Conservation (phyloP, 2,888 invertebrate species). For the Lepidocyrtinus sp. region DNA sequence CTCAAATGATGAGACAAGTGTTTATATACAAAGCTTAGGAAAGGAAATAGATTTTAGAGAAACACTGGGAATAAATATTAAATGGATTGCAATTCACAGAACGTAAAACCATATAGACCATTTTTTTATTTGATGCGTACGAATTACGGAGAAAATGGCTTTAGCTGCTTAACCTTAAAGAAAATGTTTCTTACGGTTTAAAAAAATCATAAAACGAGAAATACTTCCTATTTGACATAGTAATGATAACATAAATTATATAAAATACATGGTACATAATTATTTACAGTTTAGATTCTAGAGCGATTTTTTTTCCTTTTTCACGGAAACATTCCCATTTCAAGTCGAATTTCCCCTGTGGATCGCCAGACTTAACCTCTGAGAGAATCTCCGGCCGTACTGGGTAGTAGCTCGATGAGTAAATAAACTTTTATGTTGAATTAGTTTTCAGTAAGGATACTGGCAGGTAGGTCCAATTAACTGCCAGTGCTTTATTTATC, state of each 20-base stretch:
- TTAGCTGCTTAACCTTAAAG: not conserved
- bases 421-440: no score
- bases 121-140: not conserved
- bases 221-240: no score
- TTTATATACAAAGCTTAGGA: no score
- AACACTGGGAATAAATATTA: not conserved
- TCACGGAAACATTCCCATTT: constrained; percentile 4
- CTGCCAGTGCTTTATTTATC: not conserved
- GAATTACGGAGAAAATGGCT: not conserved
- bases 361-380: constrained; percentile 13
- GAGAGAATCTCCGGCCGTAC: not conserved
- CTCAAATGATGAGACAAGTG: not conserved
- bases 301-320: constrained; percentile 5
- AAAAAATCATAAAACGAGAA: no score
- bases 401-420: not conserved
- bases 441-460: no score
- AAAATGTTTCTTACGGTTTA: not conserved
- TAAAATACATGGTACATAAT: constrained; percentile 1
- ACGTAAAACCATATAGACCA: not conserved
- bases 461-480: no score
- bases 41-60: not conserved
- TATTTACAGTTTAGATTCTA: constrained; percentile 13
- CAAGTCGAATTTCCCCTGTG: constrained; percentile 6
- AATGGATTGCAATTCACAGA: constrained; percentile 11
- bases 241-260: not conserved